phyloP scores from a whole-genome alignment of 2,113 vertebrate species.

The Xenotilapia leptura region DNA sequence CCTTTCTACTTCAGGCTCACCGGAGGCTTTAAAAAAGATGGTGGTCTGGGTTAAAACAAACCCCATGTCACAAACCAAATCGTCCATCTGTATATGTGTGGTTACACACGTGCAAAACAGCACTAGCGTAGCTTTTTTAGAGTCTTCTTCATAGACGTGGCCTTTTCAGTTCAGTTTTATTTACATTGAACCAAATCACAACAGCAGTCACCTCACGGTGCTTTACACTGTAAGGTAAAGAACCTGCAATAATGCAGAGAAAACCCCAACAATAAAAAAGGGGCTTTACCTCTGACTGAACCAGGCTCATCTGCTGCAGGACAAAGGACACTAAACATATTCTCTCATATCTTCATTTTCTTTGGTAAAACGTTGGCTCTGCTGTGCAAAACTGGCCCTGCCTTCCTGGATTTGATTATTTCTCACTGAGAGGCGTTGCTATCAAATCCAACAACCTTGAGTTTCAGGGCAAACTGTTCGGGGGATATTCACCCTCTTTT shows the following conservation, averaged over 20 bases:
- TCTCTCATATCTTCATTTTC: not conserved
- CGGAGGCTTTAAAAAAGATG: not conserved
- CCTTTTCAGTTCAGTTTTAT: not conserved
- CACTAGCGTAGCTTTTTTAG: not conserved
- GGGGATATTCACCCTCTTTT: accelerated
- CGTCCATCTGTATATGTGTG: too few relatives aligned
- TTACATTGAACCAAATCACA: not conserved
- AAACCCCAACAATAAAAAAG: not conserved
- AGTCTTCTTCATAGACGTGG: not conserved
- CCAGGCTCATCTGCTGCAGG: not conserved
- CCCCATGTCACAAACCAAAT: too few relatives aligned
- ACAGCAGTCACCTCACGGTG: not conserved
- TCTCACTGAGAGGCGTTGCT: not conserved
- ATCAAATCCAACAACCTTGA: not conserved
- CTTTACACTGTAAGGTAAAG: not conserved
- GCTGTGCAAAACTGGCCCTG: not conserved
- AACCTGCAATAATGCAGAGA: not conserved
- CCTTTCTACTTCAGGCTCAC: not conserved
- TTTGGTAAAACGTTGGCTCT: not conserved
- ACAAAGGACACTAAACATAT: not conserved
- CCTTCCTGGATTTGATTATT: not conserved
- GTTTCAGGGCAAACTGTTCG: not conserved
- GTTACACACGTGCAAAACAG: too few relatives aligned
- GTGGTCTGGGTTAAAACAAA: not conserved
- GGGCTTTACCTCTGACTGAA: not conserved